These are phyloP conservation scores for Probaryconus sp. DNA, from an alignment of 1,140 invertebrate genomes.

Conservation along the genomic window DNA sequence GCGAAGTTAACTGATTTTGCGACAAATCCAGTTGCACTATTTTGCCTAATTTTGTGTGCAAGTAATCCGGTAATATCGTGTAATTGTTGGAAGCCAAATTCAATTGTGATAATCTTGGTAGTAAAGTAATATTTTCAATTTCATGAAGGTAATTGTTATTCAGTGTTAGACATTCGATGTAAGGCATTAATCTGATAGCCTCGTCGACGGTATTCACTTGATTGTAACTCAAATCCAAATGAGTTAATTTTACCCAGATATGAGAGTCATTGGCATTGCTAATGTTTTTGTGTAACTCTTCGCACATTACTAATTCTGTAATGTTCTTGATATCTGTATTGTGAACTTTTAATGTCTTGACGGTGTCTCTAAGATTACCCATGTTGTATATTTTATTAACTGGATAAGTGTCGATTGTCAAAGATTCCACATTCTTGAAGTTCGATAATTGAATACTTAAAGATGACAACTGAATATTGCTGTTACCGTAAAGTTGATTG, in stretches of 20 bases:
- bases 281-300: constrained; percentile 82
- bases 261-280: constrained; percentile 75
- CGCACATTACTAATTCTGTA: constrained; percentile 87
- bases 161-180: constrained; percentile 85
- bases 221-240: constrained; percentile 89
- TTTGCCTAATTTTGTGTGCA: constrained; percentile 93
- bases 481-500: constrained; percentile 82
- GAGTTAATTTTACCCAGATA: constrained; percentile 75
- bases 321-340: constrained; percentile 81
- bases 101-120: constrained; percentile 87
- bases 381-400: constrained; percentile 83
- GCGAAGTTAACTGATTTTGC: constrained; percentile 88
- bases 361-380: constrained; percentile 84
- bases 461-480: constrained; percentile 90
- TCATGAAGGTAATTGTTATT: constrained; percentile 87
- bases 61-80: constrained; percentile 83
- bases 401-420: constrained; percentile 82
- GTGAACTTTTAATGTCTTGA: constrained; percentile 81
- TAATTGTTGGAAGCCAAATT: constrained; percentile 87
- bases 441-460: constrained; percentile 88
- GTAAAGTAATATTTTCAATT: constrained; percentile 87
- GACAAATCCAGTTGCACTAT: constrained; percentile 92
- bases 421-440: constrained; percentile 85
- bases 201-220: constrained; percentile 87
- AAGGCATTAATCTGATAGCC: constrained; percentile 87